Conservation (phyloP, 1,140 invertebrate species). For the Cyclargus thomasi region DNA sequence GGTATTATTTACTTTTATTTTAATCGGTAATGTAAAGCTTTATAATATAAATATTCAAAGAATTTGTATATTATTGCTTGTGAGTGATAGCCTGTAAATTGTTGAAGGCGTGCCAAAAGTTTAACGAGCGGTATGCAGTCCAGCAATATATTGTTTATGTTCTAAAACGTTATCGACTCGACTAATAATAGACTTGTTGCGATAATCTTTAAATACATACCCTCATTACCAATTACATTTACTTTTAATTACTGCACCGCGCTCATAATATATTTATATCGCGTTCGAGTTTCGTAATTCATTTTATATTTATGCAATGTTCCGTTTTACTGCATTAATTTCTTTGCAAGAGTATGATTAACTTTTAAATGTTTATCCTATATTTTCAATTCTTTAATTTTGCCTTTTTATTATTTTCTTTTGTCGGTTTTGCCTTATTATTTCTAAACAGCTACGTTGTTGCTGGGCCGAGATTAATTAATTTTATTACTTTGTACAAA, state of each 20-base stretch:
- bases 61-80: background rate
- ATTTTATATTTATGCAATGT: background rate
- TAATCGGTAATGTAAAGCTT: background rate
- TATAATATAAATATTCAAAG: background rate
- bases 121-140: slow-evolving; percentile 61
- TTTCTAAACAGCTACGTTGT: too few species aligned
- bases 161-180: slow-evolving; percentile 32
- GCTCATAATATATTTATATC: background rate
- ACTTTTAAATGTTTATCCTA: background rate
- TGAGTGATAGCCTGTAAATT: slow-evolving; percentile 49
- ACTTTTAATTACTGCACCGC: background rate
- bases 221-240: background rate
- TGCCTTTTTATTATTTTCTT: background rate
- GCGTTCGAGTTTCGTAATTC: background rate
- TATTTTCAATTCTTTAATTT: background rate
- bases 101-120: slow-evolving; percentile 57
- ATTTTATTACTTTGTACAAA: background rate
- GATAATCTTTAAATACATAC: background rate
- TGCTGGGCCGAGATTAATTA: background rate
- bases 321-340: background rate
- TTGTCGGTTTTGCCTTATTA: background rate
- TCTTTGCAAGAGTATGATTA: background rate
- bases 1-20: slow-evolving; percentile 1
- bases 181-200: slow-evolving; percentile 29
- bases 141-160: slow-evolving; percentile 63